Conservation (phyloP, 2,797 vertebrate genomes). For the Linurgus olivaceus region DNA sequence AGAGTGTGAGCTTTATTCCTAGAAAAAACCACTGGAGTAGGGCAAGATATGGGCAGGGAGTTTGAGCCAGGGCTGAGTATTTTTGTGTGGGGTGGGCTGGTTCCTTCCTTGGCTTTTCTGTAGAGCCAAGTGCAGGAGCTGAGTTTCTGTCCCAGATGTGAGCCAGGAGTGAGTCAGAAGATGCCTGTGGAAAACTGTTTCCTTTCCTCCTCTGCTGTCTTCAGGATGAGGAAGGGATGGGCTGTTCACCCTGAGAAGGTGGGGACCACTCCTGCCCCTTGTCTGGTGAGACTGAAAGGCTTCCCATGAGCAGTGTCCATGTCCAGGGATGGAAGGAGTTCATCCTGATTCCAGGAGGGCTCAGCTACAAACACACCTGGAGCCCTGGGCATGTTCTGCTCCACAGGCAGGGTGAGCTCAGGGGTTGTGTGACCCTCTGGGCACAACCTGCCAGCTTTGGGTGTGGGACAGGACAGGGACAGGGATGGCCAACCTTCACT, state of each 20-base stretch:
- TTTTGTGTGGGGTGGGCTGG: background rate
- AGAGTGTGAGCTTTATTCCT: background rate
- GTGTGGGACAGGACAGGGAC: background rate
- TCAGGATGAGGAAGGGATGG: background rate
- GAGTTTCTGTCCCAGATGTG: background rate
- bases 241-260: background rate
- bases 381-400: background rate
- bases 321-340: background rate
- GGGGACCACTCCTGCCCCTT: background rate
- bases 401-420: background rate
- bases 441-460: background rate
- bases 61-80: background rate
- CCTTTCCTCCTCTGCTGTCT: background rate
- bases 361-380: rapidly evolving
- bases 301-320: rapidly evolving
- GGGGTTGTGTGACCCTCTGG: background rate
- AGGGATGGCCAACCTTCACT: background rate
- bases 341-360: rapidly evolving
- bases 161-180: background rate
- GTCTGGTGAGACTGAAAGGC: rapidly evolving
- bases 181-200: background rate
- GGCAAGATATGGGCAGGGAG: background rate
- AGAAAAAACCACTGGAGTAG: rapidly evolving
- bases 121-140: background rate
- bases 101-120: background rate